Conservation (phyloP, 2,113 vertebrate species). For the Ochotona princeps region DNA sequence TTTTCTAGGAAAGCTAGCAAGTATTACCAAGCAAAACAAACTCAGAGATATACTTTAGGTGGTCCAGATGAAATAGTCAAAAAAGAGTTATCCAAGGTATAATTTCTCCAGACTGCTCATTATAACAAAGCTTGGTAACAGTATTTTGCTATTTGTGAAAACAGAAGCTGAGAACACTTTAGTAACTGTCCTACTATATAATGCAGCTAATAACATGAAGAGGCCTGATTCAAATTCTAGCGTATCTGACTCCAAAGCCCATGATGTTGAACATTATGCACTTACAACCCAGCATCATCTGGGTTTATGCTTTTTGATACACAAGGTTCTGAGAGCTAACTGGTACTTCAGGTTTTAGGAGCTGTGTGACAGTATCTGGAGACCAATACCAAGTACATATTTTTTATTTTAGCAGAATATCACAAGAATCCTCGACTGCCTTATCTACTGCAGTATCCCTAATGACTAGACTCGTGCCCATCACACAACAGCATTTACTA, state of each 20-base stretch:
- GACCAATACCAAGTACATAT: neutral
- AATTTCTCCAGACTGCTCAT: neutral
- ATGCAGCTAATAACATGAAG: neutral
- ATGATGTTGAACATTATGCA: slow-evolving; percentile 13
- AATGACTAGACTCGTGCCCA: neutral
- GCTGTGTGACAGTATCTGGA: neutral
- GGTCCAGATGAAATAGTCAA: neutral
- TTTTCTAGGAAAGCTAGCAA: neutral
- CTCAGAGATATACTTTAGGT: neutral
- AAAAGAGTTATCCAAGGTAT: slow-evolving; percentile 39
- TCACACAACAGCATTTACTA: neutral
- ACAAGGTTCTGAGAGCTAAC: neutral
- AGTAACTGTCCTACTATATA: neutral
- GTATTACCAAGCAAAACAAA: neutral
- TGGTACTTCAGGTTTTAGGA: neutral
- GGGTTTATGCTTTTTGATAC: neutral
- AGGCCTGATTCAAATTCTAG: slow-evolving; percentile 13
- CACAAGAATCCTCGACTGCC: neutral
- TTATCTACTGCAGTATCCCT: neutral
- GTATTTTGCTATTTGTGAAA: neutral
- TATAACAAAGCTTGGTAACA: neutral
- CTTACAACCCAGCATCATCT: neutral
- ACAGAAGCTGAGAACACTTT: neutral
- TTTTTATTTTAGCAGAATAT: neutral
- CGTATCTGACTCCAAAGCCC: neutral